Evolutionary conservation across 2,113 vertebrate genomes (phyloP).

Genomic region (Proteles cristata): DNA sequence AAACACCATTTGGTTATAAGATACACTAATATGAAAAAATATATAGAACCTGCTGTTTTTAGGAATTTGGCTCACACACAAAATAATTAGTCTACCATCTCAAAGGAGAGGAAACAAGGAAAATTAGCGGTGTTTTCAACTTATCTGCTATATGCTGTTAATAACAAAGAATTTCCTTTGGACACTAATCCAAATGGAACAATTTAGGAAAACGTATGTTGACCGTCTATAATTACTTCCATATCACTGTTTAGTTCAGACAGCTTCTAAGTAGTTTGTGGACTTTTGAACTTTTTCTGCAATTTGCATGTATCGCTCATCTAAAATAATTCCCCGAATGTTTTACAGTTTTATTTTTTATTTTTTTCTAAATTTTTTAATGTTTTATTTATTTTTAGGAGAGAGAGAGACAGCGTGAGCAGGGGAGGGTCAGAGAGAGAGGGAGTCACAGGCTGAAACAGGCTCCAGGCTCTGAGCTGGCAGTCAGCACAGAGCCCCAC

Average conservation of each 20-base stretch:
- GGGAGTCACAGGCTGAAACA: too few species aligned
- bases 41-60: background rate
- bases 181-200: background rate
- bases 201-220: background rate
- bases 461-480: too few species aligned
- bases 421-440: too few species aligned
- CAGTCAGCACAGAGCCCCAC: too few species aligned
- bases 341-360: slow-evolving; percentile 43
- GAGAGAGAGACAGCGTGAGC: too few species aligned
- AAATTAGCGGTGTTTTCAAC: slow-evolving; percentile 18
- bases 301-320: background rate
- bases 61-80: background rate
- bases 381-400: too few species aligned
- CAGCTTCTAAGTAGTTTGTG: background rate
- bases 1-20: background rate
- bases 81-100: background rate
- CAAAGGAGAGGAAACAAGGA: background rate
- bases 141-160: background rate
- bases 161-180: slow-evolving; percentile 11
- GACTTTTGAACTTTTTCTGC: background rate
- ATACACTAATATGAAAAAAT: background rate
- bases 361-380: too few species aligned
- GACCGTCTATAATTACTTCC: background rate
- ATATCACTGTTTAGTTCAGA: background rate
- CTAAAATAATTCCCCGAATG: slow-evolving; percentile 51